phyloP scores from a whole-genome alignment of 2,888 invertebrate genomes.

The Folsomia manolachei region DNA sequence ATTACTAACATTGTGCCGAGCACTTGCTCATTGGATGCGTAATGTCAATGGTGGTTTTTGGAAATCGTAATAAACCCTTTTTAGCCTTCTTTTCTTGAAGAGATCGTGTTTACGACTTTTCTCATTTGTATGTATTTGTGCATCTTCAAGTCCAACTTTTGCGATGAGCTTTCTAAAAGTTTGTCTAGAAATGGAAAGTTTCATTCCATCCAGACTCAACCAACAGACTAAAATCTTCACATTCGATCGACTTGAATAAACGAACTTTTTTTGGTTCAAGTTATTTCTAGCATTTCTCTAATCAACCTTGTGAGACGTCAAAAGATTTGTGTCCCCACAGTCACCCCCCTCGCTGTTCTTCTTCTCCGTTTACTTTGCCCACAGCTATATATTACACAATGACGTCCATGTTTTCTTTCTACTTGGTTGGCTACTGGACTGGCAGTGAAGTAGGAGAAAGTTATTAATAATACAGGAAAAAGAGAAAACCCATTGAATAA shows the following conservation, averaged over 20 bases:
- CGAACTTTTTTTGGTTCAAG: neutral
- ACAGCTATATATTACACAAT: too few relatives aligned
- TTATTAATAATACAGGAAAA: neutral
- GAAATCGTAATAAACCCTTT: too few relatives aligned
- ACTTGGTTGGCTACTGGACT: neutral
- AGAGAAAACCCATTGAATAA: neutral
- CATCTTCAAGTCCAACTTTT: neutral
- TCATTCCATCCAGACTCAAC: neutral
- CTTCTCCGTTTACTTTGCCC: too few relatives aligned
- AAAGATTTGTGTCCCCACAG: neutral
- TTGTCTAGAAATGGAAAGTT: neutral
- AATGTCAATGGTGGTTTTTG: too few relatives aligned
- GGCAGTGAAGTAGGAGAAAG: too few relatives aligned
- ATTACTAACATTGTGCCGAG: too few relatives aligned
- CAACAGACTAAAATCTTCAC: too few relatives aligned
- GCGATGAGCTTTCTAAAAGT: neutral
- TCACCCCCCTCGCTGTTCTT: too few relatives aligned
- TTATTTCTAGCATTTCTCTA: neutral
- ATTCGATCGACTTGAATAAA: slow-evolving; percentile 1
- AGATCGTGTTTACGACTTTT: neutral
- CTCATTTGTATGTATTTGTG: neutral
- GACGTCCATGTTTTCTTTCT: neutral
- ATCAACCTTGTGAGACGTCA: neutral
- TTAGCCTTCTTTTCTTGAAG: too few relatives aligned
- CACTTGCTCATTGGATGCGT: too few relatives aligned